Conservation (phyloP, 2,888 invertebrate species). For the Protophormia terraenovae region DNA sequence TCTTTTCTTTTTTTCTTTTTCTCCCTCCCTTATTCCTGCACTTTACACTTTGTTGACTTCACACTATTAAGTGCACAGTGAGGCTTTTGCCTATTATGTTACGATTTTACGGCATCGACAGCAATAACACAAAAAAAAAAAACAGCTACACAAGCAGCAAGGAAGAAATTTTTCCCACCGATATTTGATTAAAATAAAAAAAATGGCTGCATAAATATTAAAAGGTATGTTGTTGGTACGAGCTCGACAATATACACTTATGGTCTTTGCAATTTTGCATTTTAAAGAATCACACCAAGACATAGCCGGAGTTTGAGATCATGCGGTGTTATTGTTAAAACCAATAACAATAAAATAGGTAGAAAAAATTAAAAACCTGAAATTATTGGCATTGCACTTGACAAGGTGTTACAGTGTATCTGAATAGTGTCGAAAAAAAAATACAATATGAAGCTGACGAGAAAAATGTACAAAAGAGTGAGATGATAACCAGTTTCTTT, state of each 20-base stretch:
- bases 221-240: neutral
- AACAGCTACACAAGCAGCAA: neutral
- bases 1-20: slow-evolving; percentile 64
- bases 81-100: slow-evolving; percentile 12
- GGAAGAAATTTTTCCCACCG: neutral
- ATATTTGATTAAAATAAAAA: neutral
- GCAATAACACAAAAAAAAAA: slow-evolving; percentile 42
- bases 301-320: neutral
- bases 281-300: neutral
- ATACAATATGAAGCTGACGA: neutral
- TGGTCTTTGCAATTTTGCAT: neutral
- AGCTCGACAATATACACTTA: neutral
- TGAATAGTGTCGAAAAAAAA: neutral
- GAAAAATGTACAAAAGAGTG: too few relatives aligned
- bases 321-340: slow-evolving; percentile 11
- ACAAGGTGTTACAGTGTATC: slow-evolving; percentile 46
- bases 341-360: slow-evolving; percentile 42
- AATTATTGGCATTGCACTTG: slow-evolving; percentile 59
- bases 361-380: neutral
- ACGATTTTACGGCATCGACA: slow-evolving; percentile 37
- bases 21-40: slow-evolving; percentile 18
- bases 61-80: slow-evolving; percentile 76
- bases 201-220: neutral
- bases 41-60: slow-evolving; percentile 79
- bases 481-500: too few relatives aligned